Evolutionary conservation across 53 echinoderm and acorn worm genomes (phyloP).

Genomic region (Arbacia lixula): DNA sequence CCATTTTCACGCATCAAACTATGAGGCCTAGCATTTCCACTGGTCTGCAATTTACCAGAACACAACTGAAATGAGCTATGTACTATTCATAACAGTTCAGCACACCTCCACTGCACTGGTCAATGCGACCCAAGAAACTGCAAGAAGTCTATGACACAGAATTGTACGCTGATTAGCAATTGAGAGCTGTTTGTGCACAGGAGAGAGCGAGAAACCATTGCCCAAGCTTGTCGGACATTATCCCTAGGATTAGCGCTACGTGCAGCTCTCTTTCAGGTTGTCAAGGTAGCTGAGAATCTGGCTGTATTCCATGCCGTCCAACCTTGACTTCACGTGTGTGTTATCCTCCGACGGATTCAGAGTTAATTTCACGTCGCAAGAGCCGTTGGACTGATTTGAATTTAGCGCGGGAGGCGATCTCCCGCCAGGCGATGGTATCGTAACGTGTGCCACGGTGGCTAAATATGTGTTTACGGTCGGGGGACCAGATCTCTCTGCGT

Average conservation of each 20-base stretch:
- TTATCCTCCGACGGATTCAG: constrained; percentile 45
- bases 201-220: neutral
- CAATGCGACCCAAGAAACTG: neutral
- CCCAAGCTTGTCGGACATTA: neutral
- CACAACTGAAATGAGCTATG: neutral
- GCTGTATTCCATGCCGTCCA: constrained; percentile 43
- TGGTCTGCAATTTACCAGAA: neutral
- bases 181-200: too few species aligned
- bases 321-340: constrained; percentile 15
- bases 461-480: too few species aligned
- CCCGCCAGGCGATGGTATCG: too few species aligned
- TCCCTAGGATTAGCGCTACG: constrained; percentile 20
- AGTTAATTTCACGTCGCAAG: constrained; percentile 47
- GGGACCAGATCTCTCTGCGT: too few species aligned
- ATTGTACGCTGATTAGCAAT: too few species aligned
- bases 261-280: constrained; percentile 48
- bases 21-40: neutral
- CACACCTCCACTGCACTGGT: too few species aligned
- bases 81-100: neutral
- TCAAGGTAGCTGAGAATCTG: constrained; percentile 46
- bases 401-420: too few species aligned
- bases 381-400: constrained; percentile 38
- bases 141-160: neutral
- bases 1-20: neutral
- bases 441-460: too few species aligned